Base-by-base conservation (phyloP, 2,113 vertebrate species). In the Malurus cyaneus region DNA sequence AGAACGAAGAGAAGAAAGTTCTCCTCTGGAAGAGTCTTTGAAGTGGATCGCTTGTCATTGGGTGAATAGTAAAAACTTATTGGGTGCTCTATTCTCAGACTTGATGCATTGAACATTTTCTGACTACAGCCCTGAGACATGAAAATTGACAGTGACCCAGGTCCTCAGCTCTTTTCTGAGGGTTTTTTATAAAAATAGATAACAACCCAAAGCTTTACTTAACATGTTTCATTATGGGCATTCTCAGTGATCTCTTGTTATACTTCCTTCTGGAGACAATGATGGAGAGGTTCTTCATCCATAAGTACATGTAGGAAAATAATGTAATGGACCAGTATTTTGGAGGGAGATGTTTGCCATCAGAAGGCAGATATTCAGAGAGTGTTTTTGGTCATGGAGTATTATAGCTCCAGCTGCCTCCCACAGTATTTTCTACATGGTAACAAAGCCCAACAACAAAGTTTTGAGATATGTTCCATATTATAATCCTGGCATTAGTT, bases 191-290 rank as follows among this genome's bases (percentile, higher is more conserved):
- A 19, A 64, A 74, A 39, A 29, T 28, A 39, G 50, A 20, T 24
- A 50, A 26, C 23, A 39, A 26, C 34, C 9, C 28, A 49, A 19
- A 61, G 13, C 14, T 19, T 50, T 70, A 10, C 36, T 34, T 32
- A 25, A n/a, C 0, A 0, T 31, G 5, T 50, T 80, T 73, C 7
- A 14, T 81, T 32, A 34, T 17, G 9, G 57, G 19, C 23, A 18
- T 64, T 81, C 46, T n/a, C 39, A 54, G 31, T 34, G 5, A 57
- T 29, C 16, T 52, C 34, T 46, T 49, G 34, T 57, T 39, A 26
- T 9, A 24, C 9, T 5, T n/a, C n/a, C n/a, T n/a, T 16, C 6
- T 20, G 34, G 29, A 54, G 36, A 15, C 2, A 2, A 7, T 74
- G 56, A 26, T 59, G 61, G 39, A 67, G 31, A 69, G 18, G 7